Evolutionary conservation across 2,888 invertebrate species (phyloP).

Genomic region (Stegophylla sp.): DNA sequence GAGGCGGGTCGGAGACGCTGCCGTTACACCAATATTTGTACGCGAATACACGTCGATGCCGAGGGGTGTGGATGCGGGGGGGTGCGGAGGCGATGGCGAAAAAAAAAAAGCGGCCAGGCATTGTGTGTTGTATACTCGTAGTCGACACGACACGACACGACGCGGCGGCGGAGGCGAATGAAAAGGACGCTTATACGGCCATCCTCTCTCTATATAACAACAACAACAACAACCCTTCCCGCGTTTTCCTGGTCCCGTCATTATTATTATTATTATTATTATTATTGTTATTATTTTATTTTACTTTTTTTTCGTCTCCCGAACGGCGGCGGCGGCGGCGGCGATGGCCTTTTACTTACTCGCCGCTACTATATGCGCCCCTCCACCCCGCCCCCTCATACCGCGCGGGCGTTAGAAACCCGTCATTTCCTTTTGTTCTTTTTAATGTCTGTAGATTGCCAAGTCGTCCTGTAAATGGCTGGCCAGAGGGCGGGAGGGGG

Average conservation of each 20-base stretch:
- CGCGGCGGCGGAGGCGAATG: neutral
- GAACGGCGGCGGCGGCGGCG: constrained; percentile 32
- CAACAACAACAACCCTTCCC: neutral
- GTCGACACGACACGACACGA: neutral
- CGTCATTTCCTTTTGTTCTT: constrained; percentile 59
- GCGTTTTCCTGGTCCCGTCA: constrained; percentile 3
- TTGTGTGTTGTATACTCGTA: neutral
- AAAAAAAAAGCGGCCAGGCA: constrained; percentile 19
- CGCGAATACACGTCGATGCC: no score
- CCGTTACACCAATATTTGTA: neutral
- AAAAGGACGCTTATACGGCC: constrained; percentile 21
- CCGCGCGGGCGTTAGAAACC: constrained; percentile 38
- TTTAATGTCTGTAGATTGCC: constrained; percentile 59
- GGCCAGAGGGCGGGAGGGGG: neutral
- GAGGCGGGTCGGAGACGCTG: neutral
- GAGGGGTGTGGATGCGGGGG: neutral
- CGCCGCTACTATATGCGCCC: no score
- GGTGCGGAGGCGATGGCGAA: neutral
- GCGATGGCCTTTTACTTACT: constrained; percentile 52
- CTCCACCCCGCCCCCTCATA: neutral
- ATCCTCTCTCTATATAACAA: neutral
- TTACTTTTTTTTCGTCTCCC: neutral
- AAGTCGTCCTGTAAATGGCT: constrained; percentile 51
- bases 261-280: constrained; percentile 19
- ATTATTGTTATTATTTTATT: constrained; percentile 2